A percentile compares a stretch with the other conserved stretches of the same genome.
phyloP scores from a whole-genome alignment of 2,797 vertebrate genomes.

The Champsocephalus gunnari region DNA sequence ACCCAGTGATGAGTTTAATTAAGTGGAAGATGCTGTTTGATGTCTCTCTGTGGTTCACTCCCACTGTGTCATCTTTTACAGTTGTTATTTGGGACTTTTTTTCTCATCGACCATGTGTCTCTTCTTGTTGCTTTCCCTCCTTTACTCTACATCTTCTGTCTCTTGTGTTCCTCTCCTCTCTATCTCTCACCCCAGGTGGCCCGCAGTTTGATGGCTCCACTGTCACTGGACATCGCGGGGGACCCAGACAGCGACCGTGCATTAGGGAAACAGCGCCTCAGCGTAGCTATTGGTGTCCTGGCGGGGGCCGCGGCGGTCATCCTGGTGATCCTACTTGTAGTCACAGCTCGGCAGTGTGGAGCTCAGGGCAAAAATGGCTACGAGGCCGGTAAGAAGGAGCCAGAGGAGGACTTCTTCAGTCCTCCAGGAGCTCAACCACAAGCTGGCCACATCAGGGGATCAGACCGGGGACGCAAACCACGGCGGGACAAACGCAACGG shows the following conservation, averaged over 20 bases:
- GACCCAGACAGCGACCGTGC: constrained; percentile 92
- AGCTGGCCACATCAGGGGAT: constrained; percentile 61
- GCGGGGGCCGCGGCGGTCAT: constrained; percentile 94
- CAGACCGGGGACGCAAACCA: constrained; percentile 81
- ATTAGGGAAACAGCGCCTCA: constrained; percentile 93
- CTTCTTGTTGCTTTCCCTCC: constrained; percentile 12
- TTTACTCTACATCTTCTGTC: not conserved
- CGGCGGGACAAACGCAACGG: constrained; percentile 81
- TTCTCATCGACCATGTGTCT: constrained; percentile 26
- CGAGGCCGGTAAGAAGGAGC: constrained; percentile 95
- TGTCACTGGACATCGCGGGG: constrained; percentile 95
- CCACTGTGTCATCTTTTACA: constrained; percentile 65
- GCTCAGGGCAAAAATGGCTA: constrained; percentile 94
- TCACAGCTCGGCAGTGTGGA: constrained; percentile 94
- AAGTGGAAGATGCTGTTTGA: constrained; percentile 78
- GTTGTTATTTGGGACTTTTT: constrained; percentile 28
- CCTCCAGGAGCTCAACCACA: constrained; percentile 86
- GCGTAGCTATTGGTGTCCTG: constrained; percentile 94
- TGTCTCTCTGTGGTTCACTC: constrained; percentile 60
- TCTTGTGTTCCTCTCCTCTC: constrained; percentile 18
- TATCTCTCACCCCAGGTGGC: constrained; percentile 82
- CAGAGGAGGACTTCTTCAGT: constrained; percentile 95
- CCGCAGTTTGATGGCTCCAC: constrained; percentile 91
- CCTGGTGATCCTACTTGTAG: constrained; percentile 93
- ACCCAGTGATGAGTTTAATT: constrained; percentile 74